Percentiles rank a stretch among this genome's conserved stretches.
Conservation (phyloP, 2,888 invertebrate genomes). For the Salpingus planirostris region DNA sequence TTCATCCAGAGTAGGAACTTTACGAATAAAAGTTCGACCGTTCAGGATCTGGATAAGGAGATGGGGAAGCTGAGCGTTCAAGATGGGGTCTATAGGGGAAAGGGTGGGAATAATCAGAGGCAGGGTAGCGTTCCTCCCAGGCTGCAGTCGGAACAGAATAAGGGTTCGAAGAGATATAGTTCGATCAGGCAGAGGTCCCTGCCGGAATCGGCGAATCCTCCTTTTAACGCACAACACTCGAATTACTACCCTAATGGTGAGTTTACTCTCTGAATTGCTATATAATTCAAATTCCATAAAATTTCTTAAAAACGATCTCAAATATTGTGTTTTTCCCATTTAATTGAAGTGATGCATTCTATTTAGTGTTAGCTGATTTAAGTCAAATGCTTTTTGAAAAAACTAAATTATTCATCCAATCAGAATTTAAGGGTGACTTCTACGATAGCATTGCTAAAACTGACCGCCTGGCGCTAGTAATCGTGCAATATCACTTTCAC, state of each 20-base stretch:
- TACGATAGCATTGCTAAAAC: too few species aligned
- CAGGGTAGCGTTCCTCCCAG: slow-evolving; percentile 39
- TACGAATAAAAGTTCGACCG: slow-evolving; percentile 41
- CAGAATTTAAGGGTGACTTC: too few species aligned
- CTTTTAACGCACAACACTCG: slow-evolving; percentile 24
- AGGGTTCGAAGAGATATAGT: slow-evolving; percentile 52
- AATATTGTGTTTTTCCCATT: too few species aligned
- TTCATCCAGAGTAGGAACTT: slow-evolving; percentile 33
- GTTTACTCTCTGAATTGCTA: too few species aligned
- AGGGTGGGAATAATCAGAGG: slow-evolving; percentile 19
- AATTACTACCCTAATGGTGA: slow-evolving; percentile 36
- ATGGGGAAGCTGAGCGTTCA: slow-evolving; percentile 32
- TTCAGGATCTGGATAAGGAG: slow-evolving; percentile 31
- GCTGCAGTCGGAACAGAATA: slow-evolving; percentile 35
- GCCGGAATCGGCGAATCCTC: slow-evolving; percentile 43
- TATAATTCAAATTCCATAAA: too few species aligned
- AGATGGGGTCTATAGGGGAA: slow-evolving; percentile 10
- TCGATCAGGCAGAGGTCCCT: slow-evolving; percentile 48
- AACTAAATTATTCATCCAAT: too few species aligned
- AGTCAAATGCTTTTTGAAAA: too few species aligned
- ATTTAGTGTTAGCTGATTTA: too few species aligned
- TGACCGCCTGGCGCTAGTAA: too few species aligned
- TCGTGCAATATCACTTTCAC: too few species aligned
- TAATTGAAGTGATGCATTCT: too few species aligned
- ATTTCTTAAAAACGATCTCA: too few species aligned